A percentile compares a stretch with the other conserved stretches of the same genome.
phyloP scores from a whole-genome alignment of 2,113 vertebrate genomes.

The Athene noctua region DNA sequence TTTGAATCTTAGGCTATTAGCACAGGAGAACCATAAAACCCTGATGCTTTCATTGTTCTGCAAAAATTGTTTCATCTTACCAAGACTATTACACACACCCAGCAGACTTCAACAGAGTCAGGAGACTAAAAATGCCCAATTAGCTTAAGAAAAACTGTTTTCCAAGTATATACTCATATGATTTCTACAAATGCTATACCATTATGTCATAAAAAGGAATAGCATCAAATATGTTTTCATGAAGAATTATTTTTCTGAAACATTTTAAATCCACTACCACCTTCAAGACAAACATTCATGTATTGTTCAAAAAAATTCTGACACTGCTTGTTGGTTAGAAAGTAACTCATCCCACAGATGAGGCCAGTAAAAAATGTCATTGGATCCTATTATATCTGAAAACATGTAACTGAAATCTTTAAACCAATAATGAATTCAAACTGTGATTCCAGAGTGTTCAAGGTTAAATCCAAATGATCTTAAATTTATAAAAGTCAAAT shows the following conservation, averaged over 20 bases:
- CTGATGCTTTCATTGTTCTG: neutral
- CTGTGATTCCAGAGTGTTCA: neutral
- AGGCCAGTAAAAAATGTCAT: neutral
- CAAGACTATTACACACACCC: neutral
- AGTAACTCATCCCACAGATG: neutral
- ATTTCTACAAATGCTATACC: neutral
- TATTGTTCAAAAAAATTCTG: neutral
- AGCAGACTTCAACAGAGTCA: neutral
- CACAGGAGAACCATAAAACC: neutral
- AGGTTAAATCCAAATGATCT: neutral
- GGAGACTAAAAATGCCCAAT: neutral
- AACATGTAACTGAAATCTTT: neutral
- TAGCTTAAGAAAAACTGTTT: neutral
- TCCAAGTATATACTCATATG: neutral
- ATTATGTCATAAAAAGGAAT: neutral
- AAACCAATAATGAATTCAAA: neutral
- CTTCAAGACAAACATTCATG: neutral
- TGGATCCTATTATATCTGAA: neutral
- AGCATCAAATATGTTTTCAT: neutral
- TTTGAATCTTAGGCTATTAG: neutral
- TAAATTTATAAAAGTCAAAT: neutral
- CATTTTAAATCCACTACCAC: neutral
- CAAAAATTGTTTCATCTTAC: conserved; percentile 4
- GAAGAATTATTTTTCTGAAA: neutral
- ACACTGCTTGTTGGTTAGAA: neutral